Evolutionary conservation across 2,888 invertebrate genomes (phyloP).

Genomic region (Diadegma fenestrale): DNA sequence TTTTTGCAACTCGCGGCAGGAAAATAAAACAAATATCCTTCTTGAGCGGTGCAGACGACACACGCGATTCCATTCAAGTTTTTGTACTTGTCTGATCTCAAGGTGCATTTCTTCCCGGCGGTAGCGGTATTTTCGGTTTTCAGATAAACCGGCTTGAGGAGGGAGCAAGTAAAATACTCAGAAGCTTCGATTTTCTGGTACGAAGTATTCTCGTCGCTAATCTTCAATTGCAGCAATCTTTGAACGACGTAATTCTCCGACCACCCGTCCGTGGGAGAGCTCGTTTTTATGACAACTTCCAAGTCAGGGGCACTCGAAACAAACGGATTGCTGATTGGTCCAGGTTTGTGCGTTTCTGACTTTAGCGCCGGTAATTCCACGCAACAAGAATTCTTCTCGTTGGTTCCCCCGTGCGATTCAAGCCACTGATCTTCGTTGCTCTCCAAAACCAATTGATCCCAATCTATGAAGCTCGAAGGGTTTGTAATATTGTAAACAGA

Average conservation of each 20-base stretch:
- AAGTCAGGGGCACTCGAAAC: conserved; percentile 84
- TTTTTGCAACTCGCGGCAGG: conserved; percentile 77
- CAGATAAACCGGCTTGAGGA: conserved; percentile 85
- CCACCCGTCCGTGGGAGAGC: conserved; percentile 83
- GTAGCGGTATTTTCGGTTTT: conserved; percentile 77
- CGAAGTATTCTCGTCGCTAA: conserved; percentile 83
- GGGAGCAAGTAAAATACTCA: conserved; percentile 86
- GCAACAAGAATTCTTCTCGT: conserved; percentile 71
- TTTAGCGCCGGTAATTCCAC: conserved; percentile 80
- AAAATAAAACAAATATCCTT: conserved; percentile 91
- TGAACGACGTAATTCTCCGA: conserved; percentile 84
- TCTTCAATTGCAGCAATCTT: conserved; percentile 85
- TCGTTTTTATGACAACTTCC: conserved; percentile 84
- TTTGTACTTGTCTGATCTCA: conserved; percentile 87
- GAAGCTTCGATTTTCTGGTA: conserved; percentile 83
- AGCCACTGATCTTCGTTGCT: conserved; percentile 78
- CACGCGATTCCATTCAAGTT: conserved; percentile 88
- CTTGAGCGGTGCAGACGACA: conserved; percentile 88
- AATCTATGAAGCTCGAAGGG: conserved; percentile 76
- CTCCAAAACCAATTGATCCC: conserved; percentile 79
- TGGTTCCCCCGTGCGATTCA: conserved; percentile 75
- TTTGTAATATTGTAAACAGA: conserved; percentile 51
- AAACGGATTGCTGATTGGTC: conserved; percentile 80
- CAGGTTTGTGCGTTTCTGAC: conserved; percentile 79
- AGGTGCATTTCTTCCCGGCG: conserved; percentile 80